These are phyloP conservation scores for Parelbella ahira DNA, from an alignment of 2,888 invertebrate genomes.

Conservation along the genomic window DNA sequence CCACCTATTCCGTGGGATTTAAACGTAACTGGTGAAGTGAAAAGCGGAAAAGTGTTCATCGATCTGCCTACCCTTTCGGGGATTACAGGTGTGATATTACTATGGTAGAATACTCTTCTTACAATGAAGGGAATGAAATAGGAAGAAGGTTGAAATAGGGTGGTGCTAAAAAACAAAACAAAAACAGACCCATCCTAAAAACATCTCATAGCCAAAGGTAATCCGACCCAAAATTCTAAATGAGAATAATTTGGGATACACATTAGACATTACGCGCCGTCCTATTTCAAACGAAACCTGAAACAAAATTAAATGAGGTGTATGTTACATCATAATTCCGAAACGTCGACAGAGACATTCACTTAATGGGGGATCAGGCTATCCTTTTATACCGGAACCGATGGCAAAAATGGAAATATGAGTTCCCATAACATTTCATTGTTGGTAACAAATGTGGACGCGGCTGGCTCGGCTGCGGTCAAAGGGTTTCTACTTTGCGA, in stretches of 20 bases:
- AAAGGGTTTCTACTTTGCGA: constrained; percentile 9
- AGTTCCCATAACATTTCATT: constrained; percentile 23
- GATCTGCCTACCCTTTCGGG: too few relatives aligned
- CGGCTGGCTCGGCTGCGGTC: too few relatives aligned
- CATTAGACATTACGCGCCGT: constrained; percentile 13
- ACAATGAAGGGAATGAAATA: too few relatives aligned
- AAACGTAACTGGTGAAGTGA: too few relatives aligned
- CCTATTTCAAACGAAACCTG: constrained; percentile 24
- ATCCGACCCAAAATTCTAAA: constrained; percentile 15
- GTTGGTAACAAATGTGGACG: constrained; percentile 15
- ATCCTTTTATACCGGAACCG: constrained; percentile 17
- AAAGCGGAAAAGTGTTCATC: too few relatives aligned
- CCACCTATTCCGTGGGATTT: too few relatives aligned
- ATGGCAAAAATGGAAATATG: constrained; percentile 25
- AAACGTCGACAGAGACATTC: constrained; percentile 24
- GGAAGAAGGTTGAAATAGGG: too few relatives aligned
- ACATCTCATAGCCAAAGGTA: constrained; percentile 7
- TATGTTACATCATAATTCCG: constrained; percentile 19
- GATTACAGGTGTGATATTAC: too few relatives aligned
- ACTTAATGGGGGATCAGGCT: constrained; percentile 13
- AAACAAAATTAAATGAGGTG: constrained; percentile 26
- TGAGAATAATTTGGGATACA: constrained; percentile 22
- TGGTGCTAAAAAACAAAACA: too few relatives aligned
- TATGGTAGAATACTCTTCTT: too few relatives aligned
- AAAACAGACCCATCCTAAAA: too few relatives aligned